Evolutionary conservation across 2,888 invertebrate species (phyloP).

Genomic region (Petrolisthes manimaculis): DNA sequence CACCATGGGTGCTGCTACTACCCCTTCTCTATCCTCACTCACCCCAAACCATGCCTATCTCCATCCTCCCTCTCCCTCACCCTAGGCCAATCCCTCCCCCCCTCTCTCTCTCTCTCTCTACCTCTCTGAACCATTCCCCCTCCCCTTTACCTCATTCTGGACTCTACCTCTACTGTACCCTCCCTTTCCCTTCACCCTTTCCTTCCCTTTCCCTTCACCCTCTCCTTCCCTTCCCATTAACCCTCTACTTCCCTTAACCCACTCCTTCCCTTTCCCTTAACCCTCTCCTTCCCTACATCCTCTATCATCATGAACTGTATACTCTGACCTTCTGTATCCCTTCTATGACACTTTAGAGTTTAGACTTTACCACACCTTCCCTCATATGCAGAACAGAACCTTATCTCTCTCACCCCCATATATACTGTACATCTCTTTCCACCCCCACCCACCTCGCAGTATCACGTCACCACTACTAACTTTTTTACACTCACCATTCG

Average conservation of each 20-base stretch:
- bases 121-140: background rate
- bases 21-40: too few relatives aligned
- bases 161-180: background rate
- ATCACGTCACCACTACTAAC: conserved; percentile 1
- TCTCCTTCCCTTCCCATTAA: background rate
- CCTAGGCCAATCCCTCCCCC: too few relatives aligned
- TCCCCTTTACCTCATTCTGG: background rate
- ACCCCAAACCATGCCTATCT: too few relatives aligned
- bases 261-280: background rate
- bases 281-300: background rate
- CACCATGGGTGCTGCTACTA: too few relatives aligned
- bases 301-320: background rate
- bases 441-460: background rate
- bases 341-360: too few relatives aligned
- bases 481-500: too few relatives aligned
- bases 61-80: too few relatives aligned
- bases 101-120: too few relatives aligned
- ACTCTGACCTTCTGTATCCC: too few relatives aligned
- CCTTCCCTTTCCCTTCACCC: background rate
- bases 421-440: background rate
- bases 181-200: background rate
- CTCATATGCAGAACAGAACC: too few relatives aligned
- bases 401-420: background rate
- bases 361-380: too few relatives aligned
- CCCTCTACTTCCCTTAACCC: background rate